Conservation (phyloP, 2,797 vertebrate species). For the Sciaenops ocellatus region DNA sequence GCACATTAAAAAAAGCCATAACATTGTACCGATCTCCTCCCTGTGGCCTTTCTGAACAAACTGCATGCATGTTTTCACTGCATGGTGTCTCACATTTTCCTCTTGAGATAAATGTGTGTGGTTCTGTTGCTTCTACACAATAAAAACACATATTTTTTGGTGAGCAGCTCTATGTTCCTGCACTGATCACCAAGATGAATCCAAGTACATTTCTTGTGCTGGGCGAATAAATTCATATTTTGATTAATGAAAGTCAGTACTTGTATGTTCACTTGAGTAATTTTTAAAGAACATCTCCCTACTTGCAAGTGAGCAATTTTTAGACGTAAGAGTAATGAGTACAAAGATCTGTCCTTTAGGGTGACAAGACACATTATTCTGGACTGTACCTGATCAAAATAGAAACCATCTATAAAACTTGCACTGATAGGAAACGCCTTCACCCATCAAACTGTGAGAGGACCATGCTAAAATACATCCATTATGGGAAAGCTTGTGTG, state of each 20-base stretch:
- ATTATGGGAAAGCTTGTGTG: background rate
- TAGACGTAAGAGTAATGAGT: constrained; percentile 31
- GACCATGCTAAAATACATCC: constrained; percentile 1
- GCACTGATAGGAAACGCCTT: constrained; percentile 1
- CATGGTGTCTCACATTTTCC: background rate
- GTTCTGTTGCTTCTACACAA: background rate
- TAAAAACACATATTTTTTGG: background rate
- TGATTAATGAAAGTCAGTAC: constrained; percentile 23
- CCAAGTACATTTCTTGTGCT: constrained; percentile 8
- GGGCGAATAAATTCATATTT: constrained; percentile 17
- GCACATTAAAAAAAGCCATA: background rate
- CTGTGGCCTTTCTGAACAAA: background rate
- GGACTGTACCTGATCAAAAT: constrained; percentile 26
- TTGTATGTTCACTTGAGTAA: constrained; percentile 16
- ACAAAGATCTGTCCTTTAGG: constrained; percentile 31
- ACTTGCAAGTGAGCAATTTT: constrained; percentile 36
- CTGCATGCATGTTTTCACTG: background rate
- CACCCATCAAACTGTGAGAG: constrained; percentile 18
- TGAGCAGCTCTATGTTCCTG: constrained; percentile 2
- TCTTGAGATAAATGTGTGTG: background rate
- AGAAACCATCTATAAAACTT: constrained; percentile 36
- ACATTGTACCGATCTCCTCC: background rate
- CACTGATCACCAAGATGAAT: constrained; percentile 17
- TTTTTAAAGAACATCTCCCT: constrained; percentile 27
- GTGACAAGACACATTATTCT: constrained; percentile 28